Evolutionary conservation across 2,888 invertebrate genomes (phyloP), one percentile per base, ranked within the genome.

Genomic region (Drosophila cracens): DNA sequence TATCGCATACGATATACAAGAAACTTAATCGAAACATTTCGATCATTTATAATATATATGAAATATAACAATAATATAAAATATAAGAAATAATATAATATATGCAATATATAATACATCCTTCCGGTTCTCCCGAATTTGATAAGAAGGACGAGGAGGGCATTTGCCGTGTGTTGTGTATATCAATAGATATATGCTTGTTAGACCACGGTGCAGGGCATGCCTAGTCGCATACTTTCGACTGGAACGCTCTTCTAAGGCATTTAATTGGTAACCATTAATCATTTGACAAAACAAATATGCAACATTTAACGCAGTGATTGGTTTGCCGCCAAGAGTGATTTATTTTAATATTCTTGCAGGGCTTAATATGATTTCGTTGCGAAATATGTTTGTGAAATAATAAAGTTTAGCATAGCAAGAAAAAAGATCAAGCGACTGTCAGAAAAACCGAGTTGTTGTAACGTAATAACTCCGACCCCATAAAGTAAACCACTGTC

Each of bases 261-360:
- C 31, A 57, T 57, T 43, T 57, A 57, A 57, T 57, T 57, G 57
- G 40, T 43, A 0, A 57, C 57, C 57, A 57, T 57, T 57, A 57
- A 57, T 57, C 57, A 43, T 57, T 57, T 40, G 31, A 43, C 57
- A 57, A 21, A 57, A 57, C 43, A 57, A 57, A 57, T 57, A 43
- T 57, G 57, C 40, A 57, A 57, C 57, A 57, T 57, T 57, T 57
- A 57, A 57, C 57, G 40, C 43, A 21, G 40, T 57, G 43, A 57
- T 57, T 57, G 57, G 57, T 31, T 43, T 57, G 40, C 57, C 31
- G 31, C 21, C 31, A 57, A 31, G 16, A 43, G 25, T 43, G 57
- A 57, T 57, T 57, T 57, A 43, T 57, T 43, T 43, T 43, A 57
- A 57, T 57, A 57, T 43, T 43, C 21, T 43, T 16, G 16, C 43